Base-by-base conservation (phyloP, 2,888 invertebrate species). In the Eledone cirrhosa region DNA sequence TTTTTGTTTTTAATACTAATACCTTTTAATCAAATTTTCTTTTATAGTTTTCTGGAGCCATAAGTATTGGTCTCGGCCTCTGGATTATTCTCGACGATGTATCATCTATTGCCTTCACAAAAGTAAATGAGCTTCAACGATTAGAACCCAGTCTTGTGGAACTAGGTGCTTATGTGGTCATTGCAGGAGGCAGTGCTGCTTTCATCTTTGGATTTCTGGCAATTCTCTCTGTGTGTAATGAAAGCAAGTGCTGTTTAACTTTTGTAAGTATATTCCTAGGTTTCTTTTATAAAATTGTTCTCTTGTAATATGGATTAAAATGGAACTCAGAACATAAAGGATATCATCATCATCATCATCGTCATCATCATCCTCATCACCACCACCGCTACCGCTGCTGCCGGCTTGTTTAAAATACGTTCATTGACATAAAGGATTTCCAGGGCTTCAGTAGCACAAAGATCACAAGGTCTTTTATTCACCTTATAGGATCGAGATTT, bases 141-240 rank as follows among this genome's bases (percentile, higher is more conserved):
- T 7, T 48, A 14, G 76, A 76, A 4, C 76, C 47, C 41, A 76
- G 76, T 22, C 13, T 76, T 7, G 76, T 48, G 19, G 41, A 76
- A 29, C 16, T 48, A 24, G 76, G 41, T 8, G 47, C 76, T 47
- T 76, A 48, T 48, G 22, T 76, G 22, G n/a, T 76, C 24, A 47
- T 76, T 24, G 76, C 76, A n/a, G 76, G 76, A 22, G 76, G 76
- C 16, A 22, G 76, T 29, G 76, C 76, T 11, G 76, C 76, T 14
- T 76, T 76, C 0, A 13, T 76, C 1, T 76, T 76, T 14, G 76
- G 76, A 29, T 48, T 76, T 48, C 27, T 76, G 76, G 76, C 76
- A 19, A 48, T 47, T 48, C 19, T 48, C 5, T 41, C 76, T 14
- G 76, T 76, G 14, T 47, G 47, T 24, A 41, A 24, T 19, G 48